phyloP scores from a whole-genome alignment of 1,140 invertebrate genomes.

The Heliconius congener region DNA sequence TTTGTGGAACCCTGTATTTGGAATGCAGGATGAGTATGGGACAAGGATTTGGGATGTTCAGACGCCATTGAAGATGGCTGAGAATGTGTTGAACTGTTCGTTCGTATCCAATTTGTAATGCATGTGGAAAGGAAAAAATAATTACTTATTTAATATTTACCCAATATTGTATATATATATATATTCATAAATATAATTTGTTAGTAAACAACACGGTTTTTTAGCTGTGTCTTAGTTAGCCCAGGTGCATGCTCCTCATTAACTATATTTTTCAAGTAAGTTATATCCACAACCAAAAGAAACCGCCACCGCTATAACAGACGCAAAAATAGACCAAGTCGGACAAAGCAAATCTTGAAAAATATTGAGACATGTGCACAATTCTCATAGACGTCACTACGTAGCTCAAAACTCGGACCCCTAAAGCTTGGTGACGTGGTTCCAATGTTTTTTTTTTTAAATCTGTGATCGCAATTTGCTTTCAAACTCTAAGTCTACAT shows the following conservation, averaged over 20 bases:
- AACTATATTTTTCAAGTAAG: not conserved
- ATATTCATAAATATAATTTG: constrained; percentile 23
- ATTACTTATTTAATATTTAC: constrained; percentile 48
- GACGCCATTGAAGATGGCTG: constrained; percentile 79
- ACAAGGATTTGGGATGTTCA: constrained; percentile 71
- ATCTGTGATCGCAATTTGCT: constrained; percentile 43
- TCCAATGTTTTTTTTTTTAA: constrained; percentile 14
- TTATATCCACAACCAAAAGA: constrained; percentile 34
- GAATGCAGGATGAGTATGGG: constrained; percentile 78
- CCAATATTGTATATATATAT: constrained; percentile 18
- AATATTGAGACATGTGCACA: constrained; percentile 32
- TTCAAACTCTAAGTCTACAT: not conserved
- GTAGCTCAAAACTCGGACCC: constrained; percentile 36
- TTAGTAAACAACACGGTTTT: constrained; percentile 35
- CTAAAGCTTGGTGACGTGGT: constrained; percentile 45
- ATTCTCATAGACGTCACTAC: constrained; percentile 41
- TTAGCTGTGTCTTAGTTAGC: constrained; percentile 31
- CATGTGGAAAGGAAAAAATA: constrained; percentile 76
- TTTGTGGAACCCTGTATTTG: constrained; percentile 75
- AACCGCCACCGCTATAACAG: constrained; percentile 3
- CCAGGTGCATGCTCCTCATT: constrained; percentile 21
- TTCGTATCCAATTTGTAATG: constrained; percentile 65
- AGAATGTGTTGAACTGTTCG: constrained; percentile 78
- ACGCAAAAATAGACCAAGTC: constrained; percentile 22
- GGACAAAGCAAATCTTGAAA: constrained; percentile 10